phyloP scores from a whole-genome alignment of 2,113 vertebrate species.

The Glaucidium brasilianum region DNA sequence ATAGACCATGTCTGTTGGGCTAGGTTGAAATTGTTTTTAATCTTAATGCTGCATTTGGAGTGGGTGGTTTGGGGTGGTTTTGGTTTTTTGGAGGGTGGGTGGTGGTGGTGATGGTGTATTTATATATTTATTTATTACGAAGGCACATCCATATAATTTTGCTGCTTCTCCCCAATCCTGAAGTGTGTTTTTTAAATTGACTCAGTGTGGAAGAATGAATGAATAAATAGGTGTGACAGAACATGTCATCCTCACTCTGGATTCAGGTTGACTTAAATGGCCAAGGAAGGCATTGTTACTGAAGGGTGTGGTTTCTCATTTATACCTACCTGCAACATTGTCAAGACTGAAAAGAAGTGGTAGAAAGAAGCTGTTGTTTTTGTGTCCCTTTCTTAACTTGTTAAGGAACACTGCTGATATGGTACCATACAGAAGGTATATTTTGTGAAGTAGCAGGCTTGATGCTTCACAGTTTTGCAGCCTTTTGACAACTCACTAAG shows the following conservation, averaged over 20 bases:
- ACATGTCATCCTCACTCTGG: background rate
- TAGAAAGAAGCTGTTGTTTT: background rate
- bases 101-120: background rate
- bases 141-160: background rate
- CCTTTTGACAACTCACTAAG: background rate
- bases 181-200: background rate
- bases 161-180: background rate
- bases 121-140: background rate
- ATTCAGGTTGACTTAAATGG: background rate
- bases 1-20: background rate
- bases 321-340: background rate
- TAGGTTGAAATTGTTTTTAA: background rate
- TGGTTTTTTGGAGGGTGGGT: rapidly evolving
- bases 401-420: background rate
- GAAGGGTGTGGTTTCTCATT: background rate
- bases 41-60: background rate
- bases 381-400: background rate
- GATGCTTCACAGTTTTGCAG: background rate
- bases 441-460: background rate
- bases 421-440: background rate
- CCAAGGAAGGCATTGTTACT: background rate
- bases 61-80: background rate
- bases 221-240: background rate
- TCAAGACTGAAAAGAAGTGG: background rate
- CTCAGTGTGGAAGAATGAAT: background rate